Evolutionary conservation across 2,888 invertebrate genomes (phyloP).

Genomic region (Nemapogon koenigi): DNA sequence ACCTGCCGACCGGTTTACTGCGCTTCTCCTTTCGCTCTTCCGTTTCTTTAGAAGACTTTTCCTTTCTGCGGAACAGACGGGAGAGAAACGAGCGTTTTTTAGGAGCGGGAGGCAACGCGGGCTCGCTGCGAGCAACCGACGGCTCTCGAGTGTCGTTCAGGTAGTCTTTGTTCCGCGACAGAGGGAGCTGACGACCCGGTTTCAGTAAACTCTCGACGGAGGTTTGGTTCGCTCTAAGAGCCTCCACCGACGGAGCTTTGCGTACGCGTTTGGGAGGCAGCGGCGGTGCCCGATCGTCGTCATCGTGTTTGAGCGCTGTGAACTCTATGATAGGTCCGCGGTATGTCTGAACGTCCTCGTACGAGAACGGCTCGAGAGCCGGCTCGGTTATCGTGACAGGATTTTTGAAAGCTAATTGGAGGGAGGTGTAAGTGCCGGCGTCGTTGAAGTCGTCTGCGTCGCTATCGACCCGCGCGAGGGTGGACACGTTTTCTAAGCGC

Average conservation of each 20-base stretch:
- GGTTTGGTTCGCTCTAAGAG: constrained; percentile 45
- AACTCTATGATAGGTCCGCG: constrained; percentile 62
- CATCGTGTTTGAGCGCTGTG: constrained; percentile 58
- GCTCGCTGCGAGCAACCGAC: constrained; percentile 42
- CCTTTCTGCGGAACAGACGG: constrained; percentile 47
- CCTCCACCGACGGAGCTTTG: constrained; percentile 46
- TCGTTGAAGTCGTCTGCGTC: constrained; percentile 76
- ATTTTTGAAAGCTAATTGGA: constrained; percentile 86
- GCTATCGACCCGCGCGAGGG: constrained; percentile 33
- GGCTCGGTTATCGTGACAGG: constrained; percentile 68
- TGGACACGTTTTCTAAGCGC: constrained; percentile 55
- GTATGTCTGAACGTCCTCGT: constrained; percentile 65
- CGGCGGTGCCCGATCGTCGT: constrained; percentile 71
- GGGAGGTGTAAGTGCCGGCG: constrained; percentile 81
- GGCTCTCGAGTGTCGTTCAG: constrained; percentile 23
- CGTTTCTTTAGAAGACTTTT: constrained; percentile 47
- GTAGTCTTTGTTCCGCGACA: constrained; percentile 29
- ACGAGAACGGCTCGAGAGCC: constrained; percentile 44
- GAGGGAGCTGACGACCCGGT: constrained; percentile 39
- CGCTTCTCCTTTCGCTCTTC: constrained; percentile 33
- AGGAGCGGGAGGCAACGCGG: constrained; percentile 42
- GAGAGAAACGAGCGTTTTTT: constrained; percentile 58
- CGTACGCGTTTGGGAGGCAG: constrained; percentile 81
- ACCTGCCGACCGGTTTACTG: constrained; percentile 60
- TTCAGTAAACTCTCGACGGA: constrained; percentile 46